Evolutionary conservation across 2,113 vertebrate genomes (phyloP).

Genomic region (Pseudopipra pipra): DNA sequence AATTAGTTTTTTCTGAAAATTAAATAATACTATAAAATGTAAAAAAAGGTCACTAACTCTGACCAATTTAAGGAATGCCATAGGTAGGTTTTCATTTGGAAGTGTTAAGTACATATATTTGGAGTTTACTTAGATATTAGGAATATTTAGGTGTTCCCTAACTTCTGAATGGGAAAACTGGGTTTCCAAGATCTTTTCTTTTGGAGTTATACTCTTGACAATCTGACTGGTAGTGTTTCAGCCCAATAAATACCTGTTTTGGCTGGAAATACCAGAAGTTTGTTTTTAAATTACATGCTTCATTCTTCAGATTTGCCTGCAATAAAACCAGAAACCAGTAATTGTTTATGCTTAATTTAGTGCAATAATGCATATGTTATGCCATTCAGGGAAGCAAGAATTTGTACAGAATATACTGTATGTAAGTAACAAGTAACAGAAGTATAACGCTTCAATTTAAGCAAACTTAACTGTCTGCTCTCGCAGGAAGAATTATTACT

Average conservation of each 20-base stretch:
- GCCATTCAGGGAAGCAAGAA: not conserved
- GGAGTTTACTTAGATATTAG: not conserved
- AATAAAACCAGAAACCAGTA: not conserved
- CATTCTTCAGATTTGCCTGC: not conserved
- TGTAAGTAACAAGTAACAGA: not conserved
- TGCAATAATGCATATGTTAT: not conserved
- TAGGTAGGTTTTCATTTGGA: not conserved
- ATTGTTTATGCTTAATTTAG: not conserved
- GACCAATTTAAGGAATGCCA: not conserved
- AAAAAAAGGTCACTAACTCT: not conserved
- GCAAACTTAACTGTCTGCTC: not conserved
- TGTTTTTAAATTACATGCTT: not conserved
- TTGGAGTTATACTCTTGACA: not conserved
- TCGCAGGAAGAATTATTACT: not conserved
- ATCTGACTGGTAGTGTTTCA: not conserved
- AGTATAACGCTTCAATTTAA: not conserved
- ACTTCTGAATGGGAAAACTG: not conserved
- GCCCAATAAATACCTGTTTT: not conserved
- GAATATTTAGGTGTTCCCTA: not conserved
- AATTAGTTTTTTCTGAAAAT: not conserved
- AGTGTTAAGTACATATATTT: not conserved
- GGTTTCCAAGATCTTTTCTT: not conserved
- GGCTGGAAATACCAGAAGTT: not conserved
- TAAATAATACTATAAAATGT: not conserved
- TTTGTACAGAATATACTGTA: not conserved